These are phyloP conservation scores for Acipenser transmontanus DNA, from an alignment of 2,797 vertebrate genomes.

Conservation along the genomic window DNA sequence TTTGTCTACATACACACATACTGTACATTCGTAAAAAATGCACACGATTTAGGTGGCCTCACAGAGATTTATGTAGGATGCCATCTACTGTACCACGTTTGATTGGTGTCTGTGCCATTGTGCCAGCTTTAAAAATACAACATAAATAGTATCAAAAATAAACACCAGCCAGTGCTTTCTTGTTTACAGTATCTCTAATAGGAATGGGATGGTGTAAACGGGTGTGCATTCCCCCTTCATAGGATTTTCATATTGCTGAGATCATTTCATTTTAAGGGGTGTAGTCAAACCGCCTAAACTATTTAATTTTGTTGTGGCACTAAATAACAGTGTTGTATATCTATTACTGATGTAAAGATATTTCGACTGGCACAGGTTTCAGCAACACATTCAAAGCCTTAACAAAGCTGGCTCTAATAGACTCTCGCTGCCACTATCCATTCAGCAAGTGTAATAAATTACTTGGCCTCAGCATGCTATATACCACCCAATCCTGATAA, in stretches of 20 bases:
- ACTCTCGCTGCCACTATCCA: conserved; percentile 82
- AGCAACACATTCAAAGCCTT: conserved; percentile 61
- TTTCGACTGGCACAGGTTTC: conserved; percentile 63
- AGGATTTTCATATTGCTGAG: conserved; percentile 18
- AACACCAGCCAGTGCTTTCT: no score
- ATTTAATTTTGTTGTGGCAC: conserved; percentile 65
- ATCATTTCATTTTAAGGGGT: conserved; percentile 21
- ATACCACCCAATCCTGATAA: conserved; percentile 85
- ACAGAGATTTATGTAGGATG: no score
- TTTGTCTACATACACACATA: no score
- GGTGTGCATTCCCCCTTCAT: no score
- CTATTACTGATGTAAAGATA: conserved; percentile 70
- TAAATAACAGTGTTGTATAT: conserved; percentile 69
- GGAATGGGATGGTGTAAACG: no score
- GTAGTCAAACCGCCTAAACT: conserved; percentile 43
- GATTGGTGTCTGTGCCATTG: no score
- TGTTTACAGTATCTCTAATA: no score
- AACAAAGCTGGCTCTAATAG: conserved; percentile 81
- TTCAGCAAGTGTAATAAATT: conserved; percentile 94
- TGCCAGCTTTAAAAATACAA: no score
- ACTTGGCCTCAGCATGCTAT: conserved; percentile 76
- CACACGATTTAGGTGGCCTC: no score
- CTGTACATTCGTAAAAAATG: no score
- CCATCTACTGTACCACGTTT: no score
- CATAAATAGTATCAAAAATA: no score